Percentiles rank a stretch among this genome's conserved stretches.
Evolutionary conservation across 2,797 vertebrate genomes (phyloP).

Genomic region (Rhinophrynus dorsalis): DNA sequence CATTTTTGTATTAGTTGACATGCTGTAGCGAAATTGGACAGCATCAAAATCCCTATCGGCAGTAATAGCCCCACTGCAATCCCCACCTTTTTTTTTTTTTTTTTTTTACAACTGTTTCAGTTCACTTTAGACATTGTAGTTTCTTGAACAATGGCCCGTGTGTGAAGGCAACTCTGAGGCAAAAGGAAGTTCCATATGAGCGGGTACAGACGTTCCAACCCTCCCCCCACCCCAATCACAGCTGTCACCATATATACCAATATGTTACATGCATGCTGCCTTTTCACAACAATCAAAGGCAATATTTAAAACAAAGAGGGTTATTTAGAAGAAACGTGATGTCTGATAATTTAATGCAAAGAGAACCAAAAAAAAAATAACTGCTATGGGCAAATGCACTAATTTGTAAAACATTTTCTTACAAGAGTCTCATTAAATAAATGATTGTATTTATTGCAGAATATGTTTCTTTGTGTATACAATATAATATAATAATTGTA

Average conservation of each 20-base stretch:
- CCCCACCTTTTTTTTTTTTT: too few relatives aligned
- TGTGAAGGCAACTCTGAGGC: constrained; percentile 20
- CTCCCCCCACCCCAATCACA: constrained; percentile 16
- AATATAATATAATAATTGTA: too few relatives aligned
- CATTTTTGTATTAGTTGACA: not conserved
- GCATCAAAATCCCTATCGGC: not conserved
- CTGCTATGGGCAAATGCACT: too few relatives aligned
- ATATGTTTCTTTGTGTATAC: too few relatives aligned
- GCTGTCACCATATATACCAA: constrained; percentile 44
- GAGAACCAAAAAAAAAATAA: not conserved
- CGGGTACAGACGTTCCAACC: not conserved
- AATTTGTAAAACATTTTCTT: too few relatives aligned
- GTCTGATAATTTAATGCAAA: constrained; percentile 1
- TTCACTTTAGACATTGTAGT: not conserved
- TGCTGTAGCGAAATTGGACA: not conserved
- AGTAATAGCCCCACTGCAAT: not conserved
- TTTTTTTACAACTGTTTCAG: not conserved
- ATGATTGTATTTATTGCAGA: too few relatives aligned
- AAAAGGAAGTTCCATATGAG: constrained; percentile 27
- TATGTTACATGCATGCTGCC: constrained; percentile 4
- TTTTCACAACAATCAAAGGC: constrained; percentile 6
- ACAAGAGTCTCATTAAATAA: too few relatives aligned
- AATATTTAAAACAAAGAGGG: constrained; percentile 12
- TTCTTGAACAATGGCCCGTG: constrained; percentile 26
- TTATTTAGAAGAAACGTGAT: not conserved